Evolutionary conservation across 2,888 invertebrate species (phyloP).

Genomic region (Notodonta dromedarius): DNA sequence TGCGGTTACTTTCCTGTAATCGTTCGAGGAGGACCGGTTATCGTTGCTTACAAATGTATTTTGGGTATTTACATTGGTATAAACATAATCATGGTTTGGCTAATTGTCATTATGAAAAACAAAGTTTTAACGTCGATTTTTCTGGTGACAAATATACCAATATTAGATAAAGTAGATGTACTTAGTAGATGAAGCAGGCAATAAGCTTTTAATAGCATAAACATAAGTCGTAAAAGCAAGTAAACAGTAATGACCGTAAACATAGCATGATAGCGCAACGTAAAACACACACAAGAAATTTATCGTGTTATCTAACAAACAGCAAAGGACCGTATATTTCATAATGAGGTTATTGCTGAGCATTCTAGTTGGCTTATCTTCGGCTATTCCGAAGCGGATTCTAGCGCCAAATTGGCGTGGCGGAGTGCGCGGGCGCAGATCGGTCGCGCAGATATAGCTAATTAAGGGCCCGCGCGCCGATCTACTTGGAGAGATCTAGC

Average conservation of each 20-base stretch:
- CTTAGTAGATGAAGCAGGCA: background rate
- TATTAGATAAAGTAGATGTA: background rate
- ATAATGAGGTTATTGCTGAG: constrained; percentile 83
- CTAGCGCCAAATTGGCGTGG: constrained; percentile 82
- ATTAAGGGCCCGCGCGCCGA: constrained; percentile 80
- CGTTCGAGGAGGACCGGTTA: background rate
- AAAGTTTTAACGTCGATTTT: too few relatives aligned
- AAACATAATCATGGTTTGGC: background rate
- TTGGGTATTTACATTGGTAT: background rate
- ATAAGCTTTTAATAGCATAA: background rate
- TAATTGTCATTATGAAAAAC: background rate
- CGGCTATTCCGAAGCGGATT: constrained; percentile 67
- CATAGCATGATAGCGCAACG: constrained; percentile 18
- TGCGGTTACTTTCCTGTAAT: constrained; percentile 4
- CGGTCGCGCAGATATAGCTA: constrained; percentile 76
- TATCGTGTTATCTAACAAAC: constrained; percentile 64
- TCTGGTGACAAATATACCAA: background rate
- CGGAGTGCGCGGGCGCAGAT: constrained; percentile 76
- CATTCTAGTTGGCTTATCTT: constrained; percentile 76
- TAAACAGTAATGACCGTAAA: constrained; percentile 2
- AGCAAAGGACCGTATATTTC: constrained; percentile 71
- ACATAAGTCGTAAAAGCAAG: too few relatives aligned
- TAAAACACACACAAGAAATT: constrained; percentile 37
- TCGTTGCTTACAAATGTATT: background rate
- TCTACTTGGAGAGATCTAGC: constrained; percentile 83